Conservation (phyloP, 2,113 vertebrate species). For the Rutilus rutilus region DNA sequence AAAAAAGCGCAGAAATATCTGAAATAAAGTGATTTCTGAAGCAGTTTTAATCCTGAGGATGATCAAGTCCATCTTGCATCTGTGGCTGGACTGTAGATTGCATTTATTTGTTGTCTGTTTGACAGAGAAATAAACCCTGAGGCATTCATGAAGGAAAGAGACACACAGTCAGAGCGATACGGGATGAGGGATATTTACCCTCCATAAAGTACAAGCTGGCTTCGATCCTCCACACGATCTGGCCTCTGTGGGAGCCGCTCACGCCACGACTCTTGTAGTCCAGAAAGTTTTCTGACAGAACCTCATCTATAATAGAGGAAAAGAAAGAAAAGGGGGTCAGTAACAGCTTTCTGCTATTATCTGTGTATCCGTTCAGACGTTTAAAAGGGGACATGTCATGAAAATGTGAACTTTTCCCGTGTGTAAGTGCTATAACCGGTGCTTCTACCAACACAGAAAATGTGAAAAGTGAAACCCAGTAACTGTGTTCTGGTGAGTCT, state of each 20-base stretch:
- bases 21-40: neutral
- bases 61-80: neutral
- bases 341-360: neutral
- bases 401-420: no score
- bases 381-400: no score
- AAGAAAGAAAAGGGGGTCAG: neutral
- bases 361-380: no score
- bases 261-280: constrained; percentile 98
- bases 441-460: no score
- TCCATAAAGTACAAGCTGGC: constrained; percentile 88
- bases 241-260: constrained; percentile 93
- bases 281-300: constrained; percentile 94
- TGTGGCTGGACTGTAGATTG: neutral
- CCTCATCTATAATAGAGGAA: constrained; percentile 81
- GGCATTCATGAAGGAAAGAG: neutral
- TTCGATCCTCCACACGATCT: constrained; percentile 97
- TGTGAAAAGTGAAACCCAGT: no score
- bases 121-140: neutral
- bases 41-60: neutral
- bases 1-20: neutral
- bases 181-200: constrained; percentile 79
- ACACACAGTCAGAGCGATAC: neutral
- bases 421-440: no score
- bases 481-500: no score
- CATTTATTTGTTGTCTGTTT: no score